Conservation (phyloP, 2,888 invertebrate genomes). For the Acanthosepion pharaonis region DNA sequence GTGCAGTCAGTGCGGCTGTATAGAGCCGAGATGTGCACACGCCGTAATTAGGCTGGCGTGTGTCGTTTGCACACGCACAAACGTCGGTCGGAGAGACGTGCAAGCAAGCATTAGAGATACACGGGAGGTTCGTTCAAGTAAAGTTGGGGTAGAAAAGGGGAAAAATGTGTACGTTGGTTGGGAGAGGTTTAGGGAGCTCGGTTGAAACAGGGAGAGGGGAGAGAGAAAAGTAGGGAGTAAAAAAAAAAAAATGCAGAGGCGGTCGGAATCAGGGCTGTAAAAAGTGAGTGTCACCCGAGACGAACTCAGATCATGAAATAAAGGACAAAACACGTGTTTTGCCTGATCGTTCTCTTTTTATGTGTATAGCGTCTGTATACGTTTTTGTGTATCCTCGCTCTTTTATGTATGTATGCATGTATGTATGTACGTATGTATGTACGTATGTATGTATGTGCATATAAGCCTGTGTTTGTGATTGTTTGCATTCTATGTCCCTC, state of each 20-base stretch:
- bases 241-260: not conserved
- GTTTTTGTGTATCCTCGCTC: not conserved
- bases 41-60: constrained; percentile 9
- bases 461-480: not conserved
- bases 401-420: not conserved
- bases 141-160: not conserved
- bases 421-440: too few species aligned
- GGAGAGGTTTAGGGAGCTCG: not conserved
- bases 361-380: not conserved
- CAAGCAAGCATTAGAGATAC: not conserved
- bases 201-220: not conserved
- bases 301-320: not conserved
- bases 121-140: not conserved
- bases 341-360: not conserved
- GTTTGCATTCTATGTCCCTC: not conserved
- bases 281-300: constrained; percentile 13
- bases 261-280: not conserved
- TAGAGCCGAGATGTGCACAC: not conserved
- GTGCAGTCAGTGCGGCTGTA: constrained; percentile 11
- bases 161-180: not conserved
- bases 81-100: constrained; percentile 9
- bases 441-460: not conserved
- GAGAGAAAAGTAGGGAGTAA: not conserved
- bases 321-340: constrained; percentile 16
- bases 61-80: not conserved